phyloP scores from a whole-genome alignment of 2,113 vertebrate species.

The Ptilonorhynchus violaceus region DNA sequence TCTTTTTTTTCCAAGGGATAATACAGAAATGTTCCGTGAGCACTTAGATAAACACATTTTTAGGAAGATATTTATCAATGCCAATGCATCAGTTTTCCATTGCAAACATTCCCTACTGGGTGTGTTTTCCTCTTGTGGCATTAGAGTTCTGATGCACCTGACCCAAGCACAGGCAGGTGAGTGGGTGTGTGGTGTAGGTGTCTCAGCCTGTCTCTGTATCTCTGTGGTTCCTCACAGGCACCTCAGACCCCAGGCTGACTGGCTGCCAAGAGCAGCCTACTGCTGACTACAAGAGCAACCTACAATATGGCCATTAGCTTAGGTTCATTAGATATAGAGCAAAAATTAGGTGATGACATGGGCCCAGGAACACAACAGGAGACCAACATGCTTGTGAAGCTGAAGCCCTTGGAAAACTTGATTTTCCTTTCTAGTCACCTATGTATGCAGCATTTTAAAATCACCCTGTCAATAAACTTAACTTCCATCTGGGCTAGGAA shows the following conservation, averaged over 20 bases:
- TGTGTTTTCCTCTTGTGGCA: neutral
- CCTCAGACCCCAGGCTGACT: neutral
- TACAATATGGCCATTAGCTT: neutral
- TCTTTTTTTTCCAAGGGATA: neutral
- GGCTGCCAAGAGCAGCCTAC: neutral
- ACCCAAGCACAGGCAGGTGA: neutral
- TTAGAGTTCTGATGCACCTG: neutral
- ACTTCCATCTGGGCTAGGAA: neutral
- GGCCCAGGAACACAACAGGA: neutral
- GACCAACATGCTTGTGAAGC: neutral
- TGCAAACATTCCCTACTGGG: neutral
- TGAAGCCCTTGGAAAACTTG: neutral
- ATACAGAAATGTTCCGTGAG: neutral
- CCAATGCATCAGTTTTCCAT: neutral
- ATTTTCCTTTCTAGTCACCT: neutral
- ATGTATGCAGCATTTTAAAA: neutral
- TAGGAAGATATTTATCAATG: neutral
- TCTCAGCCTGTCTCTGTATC: neutral
- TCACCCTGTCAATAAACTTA: neutral
- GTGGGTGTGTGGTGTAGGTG: neutral
- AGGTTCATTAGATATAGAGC: neutral
- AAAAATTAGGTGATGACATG: neutral
- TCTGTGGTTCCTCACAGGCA: neutral
- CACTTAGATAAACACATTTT: neutral
- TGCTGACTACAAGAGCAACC: neutral